phyloP scores from a whole-genome alignment of 2,797 vertebrate species.

The Spinus pinus region DNA sequence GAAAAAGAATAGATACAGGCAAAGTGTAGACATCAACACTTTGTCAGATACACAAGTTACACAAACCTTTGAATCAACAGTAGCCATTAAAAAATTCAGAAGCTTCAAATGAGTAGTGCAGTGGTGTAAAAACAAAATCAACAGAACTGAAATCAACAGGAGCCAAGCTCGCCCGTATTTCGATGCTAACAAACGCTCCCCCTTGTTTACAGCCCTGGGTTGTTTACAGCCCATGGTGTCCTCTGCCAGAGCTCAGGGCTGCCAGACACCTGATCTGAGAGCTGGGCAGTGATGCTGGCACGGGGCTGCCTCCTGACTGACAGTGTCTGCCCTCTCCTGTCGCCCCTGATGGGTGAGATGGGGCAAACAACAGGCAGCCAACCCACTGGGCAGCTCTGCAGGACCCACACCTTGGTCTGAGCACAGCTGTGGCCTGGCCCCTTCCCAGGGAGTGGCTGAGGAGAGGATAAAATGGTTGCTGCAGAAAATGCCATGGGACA shows the following conservation, averaged over 20 bases:
- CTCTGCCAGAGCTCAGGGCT: background rate
- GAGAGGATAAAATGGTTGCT: fast-evolving
- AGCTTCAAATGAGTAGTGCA: background rate
- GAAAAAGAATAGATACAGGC: background rate
- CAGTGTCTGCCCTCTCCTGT: background rate
- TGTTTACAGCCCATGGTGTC: background rate
- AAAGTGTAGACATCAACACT: background rate
- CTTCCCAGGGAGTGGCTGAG: background rate
- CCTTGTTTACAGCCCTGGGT: background rate
- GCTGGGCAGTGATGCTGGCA: background rate
- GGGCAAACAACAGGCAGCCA: fast-evolving
- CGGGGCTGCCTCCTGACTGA: fast-evolving
- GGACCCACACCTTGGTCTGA: background rate
- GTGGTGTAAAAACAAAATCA: background rate
- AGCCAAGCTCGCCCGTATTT: background rate
- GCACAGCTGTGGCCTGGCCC: background rate
- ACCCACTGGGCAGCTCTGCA: fast-evolving
- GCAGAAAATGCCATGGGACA: background rate
- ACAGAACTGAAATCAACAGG: background rate
- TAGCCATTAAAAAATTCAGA: background rate
- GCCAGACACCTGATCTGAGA: background rate
- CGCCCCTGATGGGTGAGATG: fast-evolving
- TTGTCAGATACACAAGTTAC: background rate
- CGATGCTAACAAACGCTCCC: fast-evolving
- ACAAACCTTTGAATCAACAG: background rate